phyloP scores from a whole-genome alignment of 2,888 invertebrate species.

The Eupithecia pulchellata region DNA sequence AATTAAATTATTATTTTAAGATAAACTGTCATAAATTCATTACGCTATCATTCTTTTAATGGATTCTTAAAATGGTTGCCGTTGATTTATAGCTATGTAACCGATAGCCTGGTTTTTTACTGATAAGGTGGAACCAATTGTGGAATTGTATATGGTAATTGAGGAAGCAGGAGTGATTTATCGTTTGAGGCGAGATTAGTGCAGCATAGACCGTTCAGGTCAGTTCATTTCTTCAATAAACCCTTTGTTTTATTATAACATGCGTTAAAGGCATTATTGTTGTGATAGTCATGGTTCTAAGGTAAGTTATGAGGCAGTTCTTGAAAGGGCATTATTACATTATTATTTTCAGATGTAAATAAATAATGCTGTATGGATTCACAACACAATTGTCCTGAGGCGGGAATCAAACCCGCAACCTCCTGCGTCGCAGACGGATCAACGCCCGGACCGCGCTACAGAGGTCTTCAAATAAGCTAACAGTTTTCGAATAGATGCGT shows the following conservation, averaged over 20 bases:
- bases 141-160: slow-evolving; percentile 58
- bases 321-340: not conserved
- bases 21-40: slow-evolving; percentile 59
- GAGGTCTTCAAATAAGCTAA: no score
- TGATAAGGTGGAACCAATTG: slow-evolving; percentile 73
- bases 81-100: slow-evolving; percentile 68
- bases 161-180: slow-evolving; percentile 65
- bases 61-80: slow-evolving; percentile 60
- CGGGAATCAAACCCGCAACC: no score
- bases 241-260: slow-evolving; percentile 32
- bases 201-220: slow-evolving; percentile 38
- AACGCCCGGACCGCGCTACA: no score
- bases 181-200: slow-evolving; percentile 50
- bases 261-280: slow-evolving; percentile 11
- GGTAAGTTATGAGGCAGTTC: not conserved
- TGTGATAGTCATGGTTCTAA: slow-evolving; percentile 11
- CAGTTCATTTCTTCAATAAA: slow-evolving; percentile 61
- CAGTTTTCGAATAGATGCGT: no score
- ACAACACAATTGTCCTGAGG: no score
- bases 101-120: slow-evolving; percentile 58
- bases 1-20: slow-evolving; percentile 23
- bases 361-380: no score
- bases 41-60: slow-evolving; percentile 64
- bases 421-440: no score
- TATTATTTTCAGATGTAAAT: not conserved